phyloP scores from a whole-genome alignment of 2,113 vertebrate genomes.

The Onychostruthus taczanowskii region DNA sequence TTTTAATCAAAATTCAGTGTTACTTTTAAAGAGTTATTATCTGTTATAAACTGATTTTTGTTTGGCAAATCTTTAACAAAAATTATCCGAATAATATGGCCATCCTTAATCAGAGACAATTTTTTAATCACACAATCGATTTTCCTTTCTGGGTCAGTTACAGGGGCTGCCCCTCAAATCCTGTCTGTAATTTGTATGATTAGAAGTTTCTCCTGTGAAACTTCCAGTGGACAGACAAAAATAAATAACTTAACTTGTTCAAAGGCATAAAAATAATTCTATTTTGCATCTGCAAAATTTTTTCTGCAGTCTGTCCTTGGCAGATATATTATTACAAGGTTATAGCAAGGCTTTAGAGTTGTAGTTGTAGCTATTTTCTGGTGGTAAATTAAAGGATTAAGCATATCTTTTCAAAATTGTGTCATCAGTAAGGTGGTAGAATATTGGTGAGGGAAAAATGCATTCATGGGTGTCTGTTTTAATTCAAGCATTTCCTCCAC shows the following conservation, averaged over 20 bases:
- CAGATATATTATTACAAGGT: background rate
- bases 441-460: background rate
- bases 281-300: background rate
- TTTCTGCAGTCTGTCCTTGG: background rate
- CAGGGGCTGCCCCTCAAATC: background rate
- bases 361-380: background rate
- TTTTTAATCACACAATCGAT: background rate
- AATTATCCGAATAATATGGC: background rate
- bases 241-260: background rate
- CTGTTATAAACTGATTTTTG: background rate
- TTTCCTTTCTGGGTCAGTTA: background rate
- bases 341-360: background rate
- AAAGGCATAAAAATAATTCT: background rate
- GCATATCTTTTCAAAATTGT: background rate
- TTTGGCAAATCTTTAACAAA: background rate
- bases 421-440: background rate
- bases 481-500: conserved; percentile 28
- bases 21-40: background rate
- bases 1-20: background rate
- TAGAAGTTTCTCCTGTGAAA: background rate
- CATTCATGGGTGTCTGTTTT: background rate
- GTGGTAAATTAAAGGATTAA: conserved; percentile 14
- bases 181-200: background rate
- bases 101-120: background rate
- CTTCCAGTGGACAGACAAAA: background rate